phyloP scores from a whole-genome alignment of 1,140 invertebrate genomes.

The Zaprionus capensis region DNA sequence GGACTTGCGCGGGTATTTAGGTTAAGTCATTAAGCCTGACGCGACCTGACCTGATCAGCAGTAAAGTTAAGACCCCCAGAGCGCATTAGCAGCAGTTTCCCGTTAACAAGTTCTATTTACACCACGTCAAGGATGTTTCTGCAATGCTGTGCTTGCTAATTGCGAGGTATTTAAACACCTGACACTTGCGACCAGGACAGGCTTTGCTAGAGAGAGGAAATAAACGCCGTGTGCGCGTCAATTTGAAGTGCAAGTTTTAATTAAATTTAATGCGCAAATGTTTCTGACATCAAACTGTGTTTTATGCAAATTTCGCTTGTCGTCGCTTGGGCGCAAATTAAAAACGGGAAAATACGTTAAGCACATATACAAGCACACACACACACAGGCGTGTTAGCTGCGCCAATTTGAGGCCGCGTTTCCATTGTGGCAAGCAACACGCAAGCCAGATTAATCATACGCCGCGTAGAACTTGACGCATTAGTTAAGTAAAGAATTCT shows the following conservation, averaged over 20 bases:
- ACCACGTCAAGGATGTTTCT: not conserved
- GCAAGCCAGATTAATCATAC: constrained; percentile 52
- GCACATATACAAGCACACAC: constrained; percentile 6
- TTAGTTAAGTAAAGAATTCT: constrained; percentile 44
- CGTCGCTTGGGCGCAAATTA: constrained; percentile 42
- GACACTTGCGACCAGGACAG: constrained; percentile 1
- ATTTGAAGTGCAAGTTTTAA: constrained; percentile 60
- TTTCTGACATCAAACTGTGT: constrained; percentile 42
- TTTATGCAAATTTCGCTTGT: constrained; percentile 40
- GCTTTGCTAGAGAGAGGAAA: constrained; percentile 11
- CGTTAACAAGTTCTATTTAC: not conserved
- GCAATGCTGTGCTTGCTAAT: not conserved
- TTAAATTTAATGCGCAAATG: constrained; percentile 59
- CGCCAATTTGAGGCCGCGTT: constrained; percentile 16
- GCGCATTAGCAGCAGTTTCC: not conserved
- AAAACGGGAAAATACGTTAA: constrained; percentile 24
- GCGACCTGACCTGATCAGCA: not conserved
- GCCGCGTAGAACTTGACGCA: constrained; percentile 48
- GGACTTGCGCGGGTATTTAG: constrained; percentile 1
- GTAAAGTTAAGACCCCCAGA: not conserved
- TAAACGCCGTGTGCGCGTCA: constrained; percentile 13
- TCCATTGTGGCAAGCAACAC: constrained; percentile 18
- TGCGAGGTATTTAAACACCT: constrained; percentile 7
- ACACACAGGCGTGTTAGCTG: constrained; percentile 9
- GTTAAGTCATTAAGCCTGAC: constrained; percentile 4